Evolutionary conservation across 2,113 vertebrate species (phyloP).

Genomic region (Edolisoma coerulescens): DNA sequence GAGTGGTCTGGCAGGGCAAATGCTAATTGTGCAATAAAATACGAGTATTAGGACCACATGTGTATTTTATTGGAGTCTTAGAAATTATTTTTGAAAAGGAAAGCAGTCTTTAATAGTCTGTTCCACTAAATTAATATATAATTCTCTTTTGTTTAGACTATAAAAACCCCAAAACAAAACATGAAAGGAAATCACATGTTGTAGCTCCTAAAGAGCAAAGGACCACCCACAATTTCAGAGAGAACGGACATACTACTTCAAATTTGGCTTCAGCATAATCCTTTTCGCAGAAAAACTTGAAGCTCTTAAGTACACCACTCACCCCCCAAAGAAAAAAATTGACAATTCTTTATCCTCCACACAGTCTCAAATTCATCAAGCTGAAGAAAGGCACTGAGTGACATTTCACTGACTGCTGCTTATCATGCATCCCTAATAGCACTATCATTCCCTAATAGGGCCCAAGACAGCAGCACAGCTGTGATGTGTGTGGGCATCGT

Average conservation of each 20-base stretch:
- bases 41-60: slow-evolving; percentile 12
- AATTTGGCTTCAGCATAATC: not conserved
- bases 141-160: not conserved
- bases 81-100: not conserved
- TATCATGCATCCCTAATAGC: not conserved
- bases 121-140: not conserved
- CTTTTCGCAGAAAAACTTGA: not conserved
- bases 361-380: not conserved
- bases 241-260: not conserved
- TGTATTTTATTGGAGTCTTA: not conserved
- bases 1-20: not conserved
- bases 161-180: not conserved
- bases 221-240: slow-evolving; percentile 14
- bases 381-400: not conserved
- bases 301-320: not conserved
- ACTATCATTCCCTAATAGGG: not conserved
- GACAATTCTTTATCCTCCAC: not conserved
- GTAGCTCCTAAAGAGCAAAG: not conserved
- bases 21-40: slow-evolving; percentile 36
- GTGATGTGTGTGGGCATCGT: accelerated
- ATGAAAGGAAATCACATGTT: not conserved
- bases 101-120: not conserved
- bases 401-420: not conserved
- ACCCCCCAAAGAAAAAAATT: accelerated
- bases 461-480: not conserved